Evolutionary conservation across 2,113 vertebrate species (phyloP).

Genomic region (Dendrocopos noguchii): DNA sequence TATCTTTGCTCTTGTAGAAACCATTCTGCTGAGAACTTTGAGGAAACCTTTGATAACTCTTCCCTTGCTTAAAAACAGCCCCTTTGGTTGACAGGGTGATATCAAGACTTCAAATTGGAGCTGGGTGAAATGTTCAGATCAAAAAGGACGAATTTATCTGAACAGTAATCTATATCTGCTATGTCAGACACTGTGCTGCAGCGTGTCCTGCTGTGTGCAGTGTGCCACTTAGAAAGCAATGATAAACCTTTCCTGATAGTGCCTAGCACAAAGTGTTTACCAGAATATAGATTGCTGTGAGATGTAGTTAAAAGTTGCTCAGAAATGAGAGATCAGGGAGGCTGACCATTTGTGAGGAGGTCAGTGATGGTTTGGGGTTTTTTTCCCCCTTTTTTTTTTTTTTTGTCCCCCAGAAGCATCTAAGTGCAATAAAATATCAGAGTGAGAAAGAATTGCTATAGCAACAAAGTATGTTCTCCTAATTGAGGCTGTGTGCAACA

Average conservation of each 20-base stretch:
- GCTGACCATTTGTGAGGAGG: constrained; percentile 50
- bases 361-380: neutral
- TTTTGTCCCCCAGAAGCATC: constrained; percentile 23
- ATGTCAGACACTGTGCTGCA: constrained; percentile 16
- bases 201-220: constrained; percentile 32
- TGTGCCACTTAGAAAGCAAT: constrained; percentile 4
- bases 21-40: constrained; percentile 31
- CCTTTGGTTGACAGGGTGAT: constrained; percentile 10
- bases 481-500: constrained; percentile 64
- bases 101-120: constrained; percentile 42
- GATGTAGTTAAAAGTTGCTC: constrained; percentile 46
- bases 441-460: constrained; percentile 75
- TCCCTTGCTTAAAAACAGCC: constrained; percentile 34
- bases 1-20: constrained; percentile 1
- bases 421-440: constrained; percentile 74
- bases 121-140: constrained; percentile 17
- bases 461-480: constrained; percentile 77
- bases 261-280: constrained; percentile 18
- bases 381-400: neutral
- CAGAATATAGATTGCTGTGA: constrained; percentile 32
- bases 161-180: constrained; percentile 44
- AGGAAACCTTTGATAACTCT: constrained; percentile 54
- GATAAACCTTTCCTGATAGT: constrained; percentile 32
- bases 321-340: constrained; percentile 49
- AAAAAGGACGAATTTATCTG: constrained; percentile 53